Evolutionary conservation across 2,888 invertebrate genomes (phyloP).

Genomic region (Drepanosiphum platanoidis): DNA sequence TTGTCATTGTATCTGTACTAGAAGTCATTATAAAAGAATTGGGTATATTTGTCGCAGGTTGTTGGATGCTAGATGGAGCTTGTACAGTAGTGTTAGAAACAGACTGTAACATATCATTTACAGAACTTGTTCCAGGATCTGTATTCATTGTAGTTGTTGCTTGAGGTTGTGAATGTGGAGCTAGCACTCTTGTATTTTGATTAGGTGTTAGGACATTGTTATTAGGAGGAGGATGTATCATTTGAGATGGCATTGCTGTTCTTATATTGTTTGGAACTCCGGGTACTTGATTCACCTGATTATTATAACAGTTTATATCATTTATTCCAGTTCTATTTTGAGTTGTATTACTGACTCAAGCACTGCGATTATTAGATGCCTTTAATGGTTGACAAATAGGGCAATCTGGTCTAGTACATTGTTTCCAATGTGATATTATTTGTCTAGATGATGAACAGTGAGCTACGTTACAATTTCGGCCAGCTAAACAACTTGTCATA

Average conservation of each 20-base stretch:
- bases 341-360: constrained; percentile 37
- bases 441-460: constrained; percentile 99
- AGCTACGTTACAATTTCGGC: constrained; percentile 89
- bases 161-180: constrained; percentile 55
- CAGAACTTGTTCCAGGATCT: constrained; percentile 52
- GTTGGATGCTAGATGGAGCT: constrained; percentile 54
- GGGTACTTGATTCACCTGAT: constrained; percentile 58
- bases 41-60: constrained; percentile 53
- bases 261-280: constrained; percentile 67
- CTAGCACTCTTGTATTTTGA: constrained; percentile 52
- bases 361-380: constrained; percentile 72
- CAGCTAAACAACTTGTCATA: constrained; percentile 96
- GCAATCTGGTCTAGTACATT: constrained; percentile 94
- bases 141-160: constrained; percentile 45
- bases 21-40: constrained; percentile 60
- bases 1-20: constrained; percentile 60
- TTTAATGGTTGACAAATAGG: constrained; percentile 98
- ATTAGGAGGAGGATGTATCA: constrained; percentile 64
- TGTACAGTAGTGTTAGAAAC: constrained; percentile 49
- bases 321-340: constrained; percentile 55
- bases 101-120: constrained; percentile 56
- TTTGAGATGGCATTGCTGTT: constrained; percentile 44
- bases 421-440: constrained; percentile 99
- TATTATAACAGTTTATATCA: constrained; percentile 59
- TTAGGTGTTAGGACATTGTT: constrained; percentile 49